Base-by-base conservation (phyloP, 1,140 invertebrate genomes). In the Meloidogyne floridensis region DNA sequence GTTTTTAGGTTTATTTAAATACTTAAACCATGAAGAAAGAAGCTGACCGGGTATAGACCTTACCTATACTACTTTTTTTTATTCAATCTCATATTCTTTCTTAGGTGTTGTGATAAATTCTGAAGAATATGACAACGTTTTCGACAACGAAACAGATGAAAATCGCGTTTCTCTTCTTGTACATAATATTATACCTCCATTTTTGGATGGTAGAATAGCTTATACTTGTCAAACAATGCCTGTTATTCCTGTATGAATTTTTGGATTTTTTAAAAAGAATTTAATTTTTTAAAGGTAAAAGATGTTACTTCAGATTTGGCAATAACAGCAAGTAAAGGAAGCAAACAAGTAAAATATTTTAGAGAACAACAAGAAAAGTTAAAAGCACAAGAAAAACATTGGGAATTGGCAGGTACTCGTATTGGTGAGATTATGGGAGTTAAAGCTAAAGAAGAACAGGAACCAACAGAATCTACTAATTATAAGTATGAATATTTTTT, bases 201-300 rank as follows among this genome's bases (percentile, higher is more conserved):
- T 99, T 91, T 92, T 99, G 3, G 98, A 99, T 92, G 98, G 97
- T 81, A 92, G 97, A 69, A 98, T 99, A 88, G 96, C 98, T 0
- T 99, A 99, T 88, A 99, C 98, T 0, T 99, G 99, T 90, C 97
- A 99, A 91, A 96, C 96, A 9, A 96, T 99, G 90, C 96, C 96
- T 77, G 94, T 98, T 75, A 93, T 98, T 86, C 95, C 95, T 76
- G 94, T 94, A 13, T 93, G 81, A 75, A 71, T 80, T 72, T 75
- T 51, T 65, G 6, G 20, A 20, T 77, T 72, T 43, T 32, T 18
- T n/a, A 47, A 65, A 59, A 72, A 9, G 8, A 72, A 43, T 51
- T 47, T 6, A 20, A 15, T 20, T 54, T 80, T 42, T 85, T 76
- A 18, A 93, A 95, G 92, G 78, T 89, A 10, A 90, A 89, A 71